Conservation (phyloP, 2,113 vertebrate species). For the Pterophyllum scalare region DNA sequence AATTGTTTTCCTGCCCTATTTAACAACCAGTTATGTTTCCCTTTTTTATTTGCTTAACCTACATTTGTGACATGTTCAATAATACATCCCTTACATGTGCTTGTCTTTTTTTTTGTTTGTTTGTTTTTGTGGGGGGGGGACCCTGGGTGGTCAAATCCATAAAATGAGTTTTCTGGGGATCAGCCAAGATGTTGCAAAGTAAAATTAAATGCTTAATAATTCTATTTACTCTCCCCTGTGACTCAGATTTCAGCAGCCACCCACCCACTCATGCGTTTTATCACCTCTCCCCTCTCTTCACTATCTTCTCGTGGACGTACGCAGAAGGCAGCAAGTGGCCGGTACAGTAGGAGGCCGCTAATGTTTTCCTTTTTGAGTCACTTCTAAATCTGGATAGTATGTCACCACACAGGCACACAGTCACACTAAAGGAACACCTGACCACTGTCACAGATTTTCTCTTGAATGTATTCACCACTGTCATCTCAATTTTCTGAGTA, state of each 20-base stretch:
- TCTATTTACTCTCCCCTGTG: not conserved
- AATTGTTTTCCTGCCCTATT: no score
- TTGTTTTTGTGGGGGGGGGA: no score
- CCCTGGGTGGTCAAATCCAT: not conserved
- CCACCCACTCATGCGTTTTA: conserved; percentile 2
- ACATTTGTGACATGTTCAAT: not conserved
- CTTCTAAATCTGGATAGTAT: conserved; percentile 78
- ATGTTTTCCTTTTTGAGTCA: conserved; percentile 78
- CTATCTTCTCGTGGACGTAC: conserved; percentile 42
- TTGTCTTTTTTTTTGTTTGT: not conserved
- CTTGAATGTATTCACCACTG: conserved; percentile 25
- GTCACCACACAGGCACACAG: conserved; percentile 66
- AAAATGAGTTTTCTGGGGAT: not conserved
- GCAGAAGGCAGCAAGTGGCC: conserved; percentile 45
- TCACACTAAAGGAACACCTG: conserved; percentile 60
- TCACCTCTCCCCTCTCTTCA: conserved; percentile 35
- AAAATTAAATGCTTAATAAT: conserved; percentile 2
- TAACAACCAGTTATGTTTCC: no score
- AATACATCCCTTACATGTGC: not conserved
- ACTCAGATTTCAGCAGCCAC: not conserved
- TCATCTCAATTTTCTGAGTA: not conserved
- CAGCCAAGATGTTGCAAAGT: not conserved
- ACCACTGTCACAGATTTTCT: conserved; percentile 32
- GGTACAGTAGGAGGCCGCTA: conserved; percentile 60
- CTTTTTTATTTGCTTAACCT: no score